Evolutionary conservation across 2,797 vertebrate species (phyloP), one percentile per base, ranked within the genome.

Genomic region (Tamandua tetradactyla): DNA sequence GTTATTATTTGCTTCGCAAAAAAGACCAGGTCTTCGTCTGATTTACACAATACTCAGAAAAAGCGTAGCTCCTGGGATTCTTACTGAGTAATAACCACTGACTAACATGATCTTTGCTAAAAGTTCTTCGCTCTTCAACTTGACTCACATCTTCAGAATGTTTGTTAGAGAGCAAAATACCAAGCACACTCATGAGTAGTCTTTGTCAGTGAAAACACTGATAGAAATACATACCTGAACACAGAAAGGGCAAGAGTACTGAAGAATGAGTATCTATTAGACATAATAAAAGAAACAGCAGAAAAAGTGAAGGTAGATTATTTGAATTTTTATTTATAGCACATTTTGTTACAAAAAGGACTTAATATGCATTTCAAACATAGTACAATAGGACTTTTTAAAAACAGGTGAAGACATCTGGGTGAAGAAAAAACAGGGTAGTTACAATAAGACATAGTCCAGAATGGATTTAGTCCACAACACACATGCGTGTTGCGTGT

Each of bases 11-110:
- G 9, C 23, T 79, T 69, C 40, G 23, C 40, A 49, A 82, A 94
- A 87, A 94, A 87, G 52, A 87, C 12, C 11, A 37, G 40, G 22
- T n/a, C 44, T 87, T 94, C 11, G n/a, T 95, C 87, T 87, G 52
- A 90, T 76, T 75, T 86, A 72, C 15, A 83, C 20, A 80, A 75
- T 91, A 68, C 17, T 80, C 9, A 80, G 49, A 89, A 95, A n/a
- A 89, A 93, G 30, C 57, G 22, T 71, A 93, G 32, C 69, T 85
- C 40, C 32, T 64, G 0, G 3, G 23, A 69, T 79, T 93, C 61
- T 91, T 55, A 85, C 35, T 95, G 37, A 92, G 30, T 76, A 81
- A 42, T 40, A 62, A 61, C 75, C 59, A 76, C 25, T 35, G 44
- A 76, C 52, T 22, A 55, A 55, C 32, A 93, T 49, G 30, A 40